These are phyloP conservation scores for Cyanoramphus novaezelandiae DNA, from an alignment of 2,113 vertebrate species.

Conservation along the genomic window DNA sequence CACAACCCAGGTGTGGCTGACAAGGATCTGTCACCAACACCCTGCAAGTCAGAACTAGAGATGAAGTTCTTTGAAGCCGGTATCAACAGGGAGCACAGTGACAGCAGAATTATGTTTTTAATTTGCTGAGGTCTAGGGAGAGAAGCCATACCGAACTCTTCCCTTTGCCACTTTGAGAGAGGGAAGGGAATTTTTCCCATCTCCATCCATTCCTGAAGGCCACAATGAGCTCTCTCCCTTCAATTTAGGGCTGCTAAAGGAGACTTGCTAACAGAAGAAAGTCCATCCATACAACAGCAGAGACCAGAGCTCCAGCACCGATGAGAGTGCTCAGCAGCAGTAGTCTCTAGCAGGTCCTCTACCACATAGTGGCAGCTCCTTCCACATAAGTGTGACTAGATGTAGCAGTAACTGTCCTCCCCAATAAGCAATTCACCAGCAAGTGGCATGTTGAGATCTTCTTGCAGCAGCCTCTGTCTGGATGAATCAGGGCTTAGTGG, in stretches of 20 bases:
- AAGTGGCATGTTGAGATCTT: neutral
- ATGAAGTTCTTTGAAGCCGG: neutral
- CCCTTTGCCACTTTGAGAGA: neutral
- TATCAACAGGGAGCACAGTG: slow-evolving; percentile 7
- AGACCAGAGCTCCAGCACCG: neutral
- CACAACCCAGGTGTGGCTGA: slow-evolving; percentile 2
- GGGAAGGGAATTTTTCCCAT: neutral
- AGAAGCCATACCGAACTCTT: neutral
- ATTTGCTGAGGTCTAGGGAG: neutral
- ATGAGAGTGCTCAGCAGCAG: neutral
- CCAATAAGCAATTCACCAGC: slow-evolving; percentile 24
- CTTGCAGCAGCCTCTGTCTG: slow-evolving; percentile 35
- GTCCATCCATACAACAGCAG: neutral
- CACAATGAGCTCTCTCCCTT: neutral
- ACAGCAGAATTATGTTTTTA: neutral
- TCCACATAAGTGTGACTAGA: neutral
- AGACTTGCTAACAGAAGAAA: neutral
- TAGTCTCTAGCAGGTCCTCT: neutral
- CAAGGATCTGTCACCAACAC: neutral
- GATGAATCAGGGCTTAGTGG: neutral
- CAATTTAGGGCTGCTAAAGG: neutral
- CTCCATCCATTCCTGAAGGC: neutral
- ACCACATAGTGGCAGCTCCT: neutral
- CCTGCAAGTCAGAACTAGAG: neutral
- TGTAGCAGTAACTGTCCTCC: neutral